phyloP scores from a whole-genome alignment of 2,797 vertebrate genomes.

The Coendou prehensilis region DNA sequence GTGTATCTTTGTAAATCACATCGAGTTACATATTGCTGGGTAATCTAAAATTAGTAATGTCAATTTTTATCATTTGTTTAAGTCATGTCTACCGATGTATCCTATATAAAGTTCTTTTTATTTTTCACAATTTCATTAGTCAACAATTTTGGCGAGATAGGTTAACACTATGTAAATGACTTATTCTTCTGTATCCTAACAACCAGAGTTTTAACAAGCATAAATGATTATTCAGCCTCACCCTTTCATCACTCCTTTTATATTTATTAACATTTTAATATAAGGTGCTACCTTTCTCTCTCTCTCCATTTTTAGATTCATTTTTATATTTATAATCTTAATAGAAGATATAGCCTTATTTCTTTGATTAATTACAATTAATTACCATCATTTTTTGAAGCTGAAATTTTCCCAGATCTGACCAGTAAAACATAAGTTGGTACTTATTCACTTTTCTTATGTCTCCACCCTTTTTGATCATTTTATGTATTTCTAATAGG shows the following conservation, averaged over 20 bases:
- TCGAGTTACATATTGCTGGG: background rate
- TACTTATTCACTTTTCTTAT: background rate
- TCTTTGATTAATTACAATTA: background rate
- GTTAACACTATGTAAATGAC: background rate
- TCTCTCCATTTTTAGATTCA: background rate
- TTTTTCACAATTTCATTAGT: background rate
- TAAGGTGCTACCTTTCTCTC: too few relatives aligned
- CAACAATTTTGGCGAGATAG: background rate
- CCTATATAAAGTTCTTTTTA: background rate
- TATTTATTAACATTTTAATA: background rate
- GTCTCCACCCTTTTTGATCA: background rate
- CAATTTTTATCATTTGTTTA: background rate
- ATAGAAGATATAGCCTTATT: background rate
- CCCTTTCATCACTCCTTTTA: background rate
- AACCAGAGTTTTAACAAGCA: background rate
- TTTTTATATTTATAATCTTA: background rate
- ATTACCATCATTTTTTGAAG: background rate
- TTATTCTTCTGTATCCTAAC: background rate
- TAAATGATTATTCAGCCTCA: background rate
- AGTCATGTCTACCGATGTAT: background rate
- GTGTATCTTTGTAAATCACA: background rate
- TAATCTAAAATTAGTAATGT: background rate
- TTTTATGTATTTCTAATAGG: background rate
- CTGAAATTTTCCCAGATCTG: background rate
- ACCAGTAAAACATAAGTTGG: background rate